Percentiles rank a stretch among this genome's conserved stretches.
Evolutionary conservation across 1,140 invertebrate species (phyloP).

Genomic region (Thaumetopoea pityocampa): DNA sequence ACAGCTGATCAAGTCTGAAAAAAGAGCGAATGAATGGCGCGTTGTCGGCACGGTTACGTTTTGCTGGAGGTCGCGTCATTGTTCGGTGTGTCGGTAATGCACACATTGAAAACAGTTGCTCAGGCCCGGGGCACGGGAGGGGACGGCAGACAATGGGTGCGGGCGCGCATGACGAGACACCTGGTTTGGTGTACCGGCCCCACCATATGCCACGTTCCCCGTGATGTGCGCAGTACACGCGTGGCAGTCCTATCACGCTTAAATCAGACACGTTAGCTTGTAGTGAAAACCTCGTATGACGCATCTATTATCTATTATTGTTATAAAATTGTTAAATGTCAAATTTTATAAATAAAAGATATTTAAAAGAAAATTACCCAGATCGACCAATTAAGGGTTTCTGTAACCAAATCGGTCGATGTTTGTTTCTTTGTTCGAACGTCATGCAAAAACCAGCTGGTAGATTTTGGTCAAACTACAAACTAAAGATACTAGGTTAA

Average conservation of each 20-base stretch:
- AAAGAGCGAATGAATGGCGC: slow-evolving; percentile 19
- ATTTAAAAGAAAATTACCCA: too few relatives aligned
- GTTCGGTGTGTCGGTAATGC: slow-evolving; percentile 32
- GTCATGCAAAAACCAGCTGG: too few relatives aligned
- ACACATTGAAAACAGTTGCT: slow-evolving; percentile 25
- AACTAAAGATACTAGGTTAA: too few relatives aligned
- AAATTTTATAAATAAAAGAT: too few relatives aligned
- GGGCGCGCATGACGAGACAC: slow-evolving; percentile 68
- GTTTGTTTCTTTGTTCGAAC: too few relatives aligned
- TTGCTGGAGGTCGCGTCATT: slow-evolving; percentile 31
- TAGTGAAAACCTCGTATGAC: not conserved
- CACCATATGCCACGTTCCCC: slow-evolving; percentile 59
- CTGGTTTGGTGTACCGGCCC: slow-evolving; percentile 65
- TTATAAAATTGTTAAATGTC: too few relatives aligned
- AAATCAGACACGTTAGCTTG: not conserved
- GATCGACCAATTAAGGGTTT: too few relatives aligned
- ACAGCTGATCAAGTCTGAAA: slow-evolving; percentile 19
- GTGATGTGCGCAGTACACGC: slow-evolving; percentile 27
- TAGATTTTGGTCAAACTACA: too few relatives aligned
- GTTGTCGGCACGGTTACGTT: slow-evolving; percentile 17
- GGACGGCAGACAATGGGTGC: slow-evolving; percentile 54
- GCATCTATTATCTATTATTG: too few relatives aligned
- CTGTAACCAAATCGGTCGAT: too few relatives aligned
- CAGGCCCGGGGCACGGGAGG: slow-evolving; percentile 23
- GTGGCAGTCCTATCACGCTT: slow-evolving; percentile 2